Percentiles rank a stretch among this genome's conserved stretches.
Conservation (phyloP, 2,888 invertebrate species). For the Nymphalis urticae region DNA sequence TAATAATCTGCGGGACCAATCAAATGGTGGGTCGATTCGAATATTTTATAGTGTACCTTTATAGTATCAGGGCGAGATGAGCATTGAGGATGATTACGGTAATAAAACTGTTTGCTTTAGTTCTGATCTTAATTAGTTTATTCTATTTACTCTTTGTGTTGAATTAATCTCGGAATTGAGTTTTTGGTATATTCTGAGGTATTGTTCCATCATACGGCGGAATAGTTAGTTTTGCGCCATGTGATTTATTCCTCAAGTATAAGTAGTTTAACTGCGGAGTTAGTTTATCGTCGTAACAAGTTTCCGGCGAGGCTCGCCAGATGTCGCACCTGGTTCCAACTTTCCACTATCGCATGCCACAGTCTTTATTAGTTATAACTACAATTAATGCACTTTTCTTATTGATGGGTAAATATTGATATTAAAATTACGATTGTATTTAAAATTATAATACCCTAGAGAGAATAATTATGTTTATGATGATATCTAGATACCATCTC, state of each 20-base stretch:
- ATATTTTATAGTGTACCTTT: conserved; percentile 69
- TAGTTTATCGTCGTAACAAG: conserved; percentile 45
- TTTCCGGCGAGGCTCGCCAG: conserved; percentile 53
- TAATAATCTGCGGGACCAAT: conserved; percentile 68
- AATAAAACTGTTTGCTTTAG: conserved; percentile 74
- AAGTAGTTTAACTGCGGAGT: conserved; percentile 35
- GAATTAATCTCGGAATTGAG: neutral
- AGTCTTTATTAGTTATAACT: conserved; percentile 7
- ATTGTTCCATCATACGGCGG: neutral
- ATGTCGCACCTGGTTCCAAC: conserved; percentile 55
- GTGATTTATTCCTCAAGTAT: conserved; percentile 38
- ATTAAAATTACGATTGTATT: no score
- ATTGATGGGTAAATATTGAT: neutral
- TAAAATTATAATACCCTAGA: no score
- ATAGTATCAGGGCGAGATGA: conserved; percentile 46
- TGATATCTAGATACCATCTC: no score
- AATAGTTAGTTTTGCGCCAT: conserved; percentile 29
- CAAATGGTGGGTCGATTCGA: conserved; percentile 55
- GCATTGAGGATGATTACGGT: conserved; percentile 61
- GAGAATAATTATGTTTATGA: no score
- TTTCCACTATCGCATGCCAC: conserved; percentile 5
- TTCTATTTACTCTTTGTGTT: neutral
- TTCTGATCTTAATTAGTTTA: conserved; percentile 45
- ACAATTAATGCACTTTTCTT: neutral
- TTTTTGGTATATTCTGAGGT: conserved; percentile 2